Evolutionary conservation across 2,888 invertebrate species (phyloP), one percentile per base, ranked within the genome.

Genomic region (Agrotis segetum): DNA sequence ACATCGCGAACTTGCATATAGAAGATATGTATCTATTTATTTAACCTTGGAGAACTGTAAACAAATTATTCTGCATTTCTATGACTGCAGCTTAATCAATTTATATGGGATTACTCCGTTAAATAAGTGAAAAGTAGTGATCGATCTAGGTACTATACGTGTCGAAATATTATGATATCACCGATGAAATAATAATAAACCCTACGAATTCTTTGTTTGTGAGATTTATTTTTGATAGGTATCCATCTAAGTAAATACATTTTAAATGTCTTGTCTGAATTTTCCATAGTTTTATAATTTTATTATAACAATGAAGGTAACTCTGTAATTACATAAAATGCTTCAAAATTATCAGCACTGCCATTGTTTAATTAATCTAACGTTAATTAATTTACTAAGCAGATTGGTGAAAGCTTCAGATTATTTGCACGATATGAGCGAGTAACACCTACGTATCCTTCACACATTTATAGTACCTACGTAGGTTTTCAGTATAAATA

Each of bases 41-140:
- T 89, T 89, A 90, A 91, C 92, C 92, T 92, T 92, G 91, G 89
- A 82, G 67, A 79, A 71, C 49, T 60, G 72, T 81, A 81, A 74
- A 84, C 74, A 67, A 63, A 73, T 79, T 73, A 77, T 63, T 68
- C 56, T 61, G 59, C 47, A 79, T 74, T 53, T 73, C 29, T 59
- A 56, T 59, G 50, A 74, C 60, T 65, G 71, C 34, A 68, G 50
- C 52, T 44, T 55, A 59, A 71, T 64, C 60, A 24, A 29, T 44
- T 3, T 58, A n/a, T 49, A 44, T n/a, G 1, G 52, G 17, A 14
- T 64, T 24, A 29, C 21, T 21, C 6, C 44, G 17, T 21, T 64
- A 62, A 61, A 29, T 56, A 13, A 52, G 24, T 49, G 14, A 61
- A 47, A 50, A 19, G 29, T 56, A 49, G 44, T 46, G 14, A 3